Evolutionary conservation across 1,140 invertebrate species (phyloP).

Genomic region (Calliphora vicina): DNA sequence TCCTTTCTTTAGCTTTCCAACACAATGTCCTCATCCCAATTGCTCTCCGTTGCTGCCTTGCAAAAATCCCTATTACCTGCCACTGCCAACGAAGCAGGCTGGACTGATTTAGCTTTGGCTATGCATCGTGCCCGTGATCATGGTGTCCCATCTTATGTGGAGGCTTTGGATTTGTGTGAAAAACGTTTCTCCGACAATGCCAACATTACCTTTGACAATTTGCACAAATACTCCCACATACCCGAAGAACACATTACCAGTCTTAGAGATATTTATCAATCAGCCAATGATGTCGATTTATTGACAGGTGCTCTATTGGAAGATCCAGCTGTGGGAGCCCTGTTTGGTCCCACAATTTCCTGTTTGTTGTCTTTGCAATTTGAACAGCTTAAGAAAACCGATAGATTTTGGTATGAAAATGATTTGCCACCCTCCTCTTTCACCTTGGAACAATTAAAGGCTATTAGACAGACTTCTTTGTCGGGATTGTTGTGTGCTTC

Average conservation of each 20-base stretch:
- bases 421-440: slow-evolving; percentile 90
- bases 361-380: slow-evolving; percentile 86
- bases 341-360: slow-evolving; percentile 87
- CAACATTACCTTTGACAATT: slow-evolving; percentile 54
- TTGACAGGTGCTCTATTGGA: slow-evolving; percentile 86
- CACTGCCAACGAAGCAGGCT: slow-evolving; percentile 55
- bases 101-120: slow-evolving; percentile 67
- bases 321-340: slow-evolving; percentile 77
- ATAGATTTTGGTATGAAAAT: slow-evolving; percentile 96
- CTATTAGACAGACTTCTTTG: slow-evolving; percentile 64
- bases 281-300: slow-evolving; percentile 85
- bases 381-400: slow-evolving; percentile 78
- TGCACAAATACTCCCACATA: slow-evolving; percentile 49
- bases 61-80: slow-evolving; percentile 61
- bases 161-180: slow-evolving; percentile 70
- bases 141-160: slow-evolving; percentile 85
- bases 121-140: slow-evolving; percentile 86
- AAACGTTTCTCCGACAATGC: slow-evolving; percentile 57
- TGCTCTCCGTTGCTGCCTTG: slow-evolving; percentile 65
- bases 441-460: slow-evolving; percentile 78
- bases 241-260: slow-evolving; percentile 59
- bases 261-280: slow-evolving; percentile 60
- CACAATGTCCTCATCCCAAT: slow-evolving; percentile 60
- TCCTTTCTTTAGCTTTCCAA: slow-evolving; percentile 48
- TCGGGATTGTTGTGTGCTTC: slow-evolving; percentile 63